A percentile compares a stretch with the other conserved stretches of the same genome.
phyloP scores from a whole-genome alignment of 2,113 vertebrate species.

The Etheostoma spectabile region DNA sequence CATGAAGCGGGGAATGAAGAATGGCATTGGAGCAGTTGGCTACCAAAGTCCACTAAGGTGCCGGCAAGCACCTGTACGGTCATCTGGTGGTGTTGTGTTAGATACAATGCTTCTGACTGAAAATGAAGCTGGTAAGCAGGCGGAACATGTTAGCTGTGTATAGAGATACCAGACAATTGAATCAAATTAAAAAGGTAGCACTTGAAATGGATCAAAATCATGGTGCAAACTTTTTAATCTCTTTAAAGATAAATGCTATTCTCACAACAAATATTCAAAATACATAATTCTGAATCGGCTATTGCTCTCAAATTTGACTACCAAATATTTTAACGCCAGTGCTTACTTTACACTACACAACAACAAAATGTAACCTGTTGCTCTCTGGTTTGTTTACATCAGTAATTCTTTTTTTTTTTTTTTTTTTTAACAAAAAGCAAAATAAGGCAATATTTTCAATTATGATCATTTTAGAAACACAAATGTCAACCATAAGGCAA shows the following conservation, averaged over 20 bases:
- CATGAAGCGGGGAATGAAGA: slow-evolving; percentile 90
- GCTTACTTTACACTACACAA: not conserved
- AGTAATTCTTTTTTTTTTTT: not conserved
- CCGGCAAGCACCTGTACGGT: slow-evolving; percentile 82
- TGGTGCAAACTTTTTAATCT: not conserved
- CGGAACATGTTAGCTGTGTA: slow-evolving; percentile 90
- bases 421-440: not conserved
- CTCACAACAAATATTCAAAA: not conserved
- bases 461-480: not conserved
- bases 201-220: slow-evolving; percentile 12
- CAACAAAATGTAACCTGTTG: not conserved
- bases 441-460: not conserved
- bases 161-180: slow-evolving; percentile 65
- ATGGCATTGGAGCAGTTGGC: slow-evolving; percentile 88
- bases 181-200: not conserved
- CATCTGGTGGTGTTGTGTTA: slow-evolving; percentile 84
- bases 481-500: not conserved
- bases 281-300: not conserved
- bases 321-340: not conserved
- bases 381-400: slow-evolving; percentile 1
- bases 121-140: slow-evolving; percentile 87
- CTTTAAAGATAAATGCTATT: slow-evolving; percentile 13
- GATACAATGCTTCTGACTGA: slow-evolving; percentile 90
- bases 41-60: slow-evolving; percentile 90
- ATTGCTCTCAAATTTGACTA: not conserved